Evolutionary conservation across 2,888 invertebrate species (phyloP), one percentile per base, ranked within the genome.

Genomic region (Zaprionus lineosus): DNA sequence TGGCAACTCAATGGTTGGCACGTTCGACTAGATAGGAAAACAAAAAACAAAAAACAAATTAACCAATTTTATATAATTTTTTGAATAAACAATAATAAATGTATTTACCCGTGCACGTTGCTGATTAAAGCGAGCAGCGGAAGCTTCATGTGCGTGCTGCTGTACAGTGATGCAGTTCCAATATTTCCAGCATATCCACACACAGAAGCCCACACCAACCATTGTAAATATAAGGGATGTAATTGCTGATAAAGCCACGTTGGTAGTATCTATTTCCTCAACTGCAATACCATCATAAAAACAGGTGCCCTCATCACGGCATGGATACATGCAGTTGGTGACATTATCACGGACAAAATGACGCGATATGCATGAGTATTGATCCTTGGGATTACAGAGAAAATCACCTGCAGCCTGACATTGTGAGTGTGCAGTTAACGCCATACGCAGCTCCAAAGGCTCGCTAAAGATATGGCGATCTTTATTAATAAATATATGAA

Each of bases 141-240:
- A 88, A 7, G 89, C 88, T 64, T 89, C 89, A 37, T 88, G 87
- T 0, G 89, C 88, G 31, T 84, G 88, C 53, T 88, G 88, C 40
- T 89, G 89, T 14, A 88, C 83, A 3, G 89, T 88, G 5, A 89
- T 88, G 44, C 89, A 89, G 61, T 88, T 88, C 89, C 88, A 89
- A 55, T 89, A 89, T 52, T 89, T 89, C 90, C 90, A 89, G 52
- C 89, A 89, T 19, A 89, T 75, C 88, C 89, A 89, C 7, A 89
- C 75, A 46, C 89, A 89, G 21, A 88, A 87, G 0, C 88, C 88
- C 9, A 89, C 89, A 5, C 88, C 89, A 9, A 88, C 59, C 90
- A 89, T 89, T 14, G 89, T 89, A 28, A 89, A 89, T 5, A 89
- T 88, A 9, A 89, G 70, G 2, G 89, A 89, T 3, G 89, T 89